phyloP scores from a whole-genome alignment of 64 coral and sea anemone genomes.

The Cladopsammia gracilis region DNA sequence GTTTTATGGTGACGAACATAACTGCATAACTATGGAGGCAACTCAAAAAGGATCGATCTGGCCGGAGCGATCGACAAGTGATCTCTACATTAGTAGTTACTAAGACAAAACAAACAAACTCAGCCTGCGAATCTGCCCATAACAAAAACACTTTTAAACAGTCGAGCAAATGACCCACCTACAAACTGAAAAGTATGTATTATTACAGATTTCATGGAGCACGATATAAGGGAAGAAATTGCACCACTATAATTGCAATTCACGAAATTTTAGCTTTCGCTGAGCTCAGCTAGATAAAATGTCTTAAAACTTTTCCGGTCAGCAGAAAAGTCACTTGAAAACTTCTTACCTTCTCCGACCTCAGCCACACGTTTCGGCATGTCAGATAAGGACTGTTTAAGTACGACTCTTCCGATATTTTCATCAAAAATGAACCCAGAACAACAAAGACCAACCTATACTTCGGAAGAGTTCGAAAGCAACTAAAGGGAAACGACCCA shows the following conservation, averaged over 20 bases:
- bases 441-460: background rate
- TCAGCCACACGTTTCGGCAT: conserved; percentile 27
- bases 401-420: background rate
- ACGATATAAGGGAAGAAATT: background rate
- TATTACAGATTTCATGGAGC: background rate
- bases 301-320: background rate
- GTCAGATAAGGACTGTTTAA: background rate
- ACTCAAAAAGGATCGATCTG: no score
- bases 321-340: background rate
- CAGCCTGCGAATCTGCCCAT: no score
- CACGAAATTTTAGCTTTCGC: background rate
- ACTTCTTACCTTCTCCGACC: background rate
- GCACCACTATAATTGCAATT: background rate
- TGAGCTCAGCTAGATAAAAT: background rate
- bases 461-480: background rate
- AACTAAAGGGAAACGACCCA: background rate
- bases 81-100: no score
- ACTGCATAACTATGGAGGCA: no score
- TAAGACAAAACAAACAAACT: no score
- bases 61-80: no score
- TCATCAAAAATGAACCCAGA: background rate
- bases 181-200: background rate
- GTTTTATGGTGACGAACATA: no score
- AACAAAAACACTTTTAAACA: background rate
- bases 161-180: background rate